Conservation (phyloP, 2,113 vertebrate species). For the Notiomystis cincta region DNA sequence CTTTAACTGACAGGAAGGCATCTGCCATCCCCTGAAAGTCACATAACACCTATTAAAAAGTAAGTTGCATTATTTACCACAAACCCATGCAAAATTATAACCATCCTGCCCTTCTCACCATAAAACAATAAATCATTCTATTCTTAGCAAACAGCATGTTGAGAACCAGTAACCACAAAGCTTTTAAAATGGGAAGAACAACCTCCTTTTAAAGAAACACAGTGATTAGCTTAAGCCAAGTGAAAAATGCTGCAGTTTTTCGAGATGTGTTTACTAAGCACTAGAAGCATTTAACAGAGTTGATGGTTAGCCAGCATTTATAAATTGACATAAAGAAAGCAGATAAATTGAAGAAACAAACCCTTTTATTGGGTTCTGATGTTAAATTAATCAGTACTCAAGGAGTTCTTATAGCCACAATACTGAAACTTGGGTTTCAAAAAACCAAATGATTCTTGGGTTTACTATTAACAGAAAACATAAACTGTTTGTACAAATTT, state of each 20-base stretch:
- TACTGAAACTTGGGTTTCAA: neutral
- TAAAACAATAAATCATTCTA: constrained; percentile 7
- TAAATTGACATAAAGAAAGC: neutral
- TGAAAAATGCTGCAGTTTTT: neutral
- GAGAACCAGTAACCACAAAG: neutral
- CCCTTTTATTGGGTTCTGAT: neutral
- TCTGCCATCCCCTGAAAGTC: neutral
- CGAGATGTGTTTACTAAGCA: neutral
- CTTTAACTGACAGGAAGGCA: neutral
- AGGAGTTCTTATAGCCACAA: neutral
- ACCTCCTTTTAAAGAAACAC: neutral
- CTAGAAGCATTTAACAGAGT: neutral
- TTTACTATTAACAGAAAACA: neutral
- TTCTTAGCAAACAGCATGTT: neutral
- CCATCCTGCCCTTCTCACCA: neutral
- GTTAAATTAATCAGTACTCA: neutral
- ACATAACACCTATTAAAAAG: neutral
- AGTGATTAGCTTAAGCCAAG: constrained; percentile 25
- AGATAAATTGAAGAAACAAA: neutral
- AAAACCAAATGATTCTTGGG: neutral
- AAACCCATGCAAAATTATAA: neutral
- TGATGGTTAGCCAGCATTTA: neutral
- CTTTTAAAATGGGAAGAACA: constrained; percentile 20
- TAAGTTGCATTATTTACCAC: neutral
- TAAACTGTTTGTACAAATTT: neutral